Evolutionary conservation across 2,888 invertebrate genomes (phyloP).

Genomic region (Aricia artaxerxes): DNA sequence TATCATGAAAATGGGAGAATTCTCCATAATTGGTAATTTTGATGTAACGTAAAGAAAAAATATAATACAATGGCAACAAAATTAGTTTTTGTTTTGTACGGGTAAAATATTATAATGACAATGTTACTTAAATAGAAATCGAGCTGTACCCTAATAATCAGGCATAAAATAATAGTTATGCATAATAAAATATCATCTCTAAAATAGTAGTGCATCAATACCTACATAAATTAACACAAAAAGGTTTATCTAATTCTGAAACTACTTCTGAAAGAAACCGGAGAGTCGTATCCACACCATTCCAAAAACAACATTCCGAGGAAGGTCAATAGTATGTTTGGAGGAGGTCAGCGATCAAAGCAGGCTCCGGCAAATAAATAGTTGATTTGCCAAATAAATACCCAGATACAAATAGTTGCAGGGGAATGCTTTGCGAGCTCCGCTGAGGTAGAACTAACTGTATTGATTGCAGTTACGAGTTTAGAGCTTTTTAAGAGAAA

Average conservation of each 20-base stretch:
- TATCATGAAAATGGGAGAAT: no score
- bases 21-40: no score
- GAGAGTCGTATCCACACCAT: constrained; percentile 48
- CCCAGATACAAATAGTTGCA: constrained; percentile 62
- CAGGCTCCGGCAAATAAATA: constrained; percentile 76
- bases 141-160: no score
- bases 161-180: no score
- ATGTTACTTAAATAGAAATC: no score
- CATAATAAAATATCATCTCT: no score
- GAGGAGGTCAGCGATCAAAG: constrained; percentile 71
- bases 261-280: not conserved
- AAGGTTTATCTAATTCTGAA: not conserved
- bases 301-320: constrained; percentile 52
- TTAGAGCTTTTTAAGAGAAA: not conserved
- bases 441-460: constrained; percentile 11
- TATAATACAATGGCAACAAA: no score
- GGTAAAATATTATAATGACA: no score
- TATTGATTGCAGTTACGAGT: constrained; percentile 33
- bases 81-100: no score
- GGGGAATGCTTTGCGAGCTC: constrained; percentile 54
- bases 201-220: no score
- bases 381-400: constrained; percentile 77
- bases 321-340: constrained; percentile 68
- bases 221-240: no score
- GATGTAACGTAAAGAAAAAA: no score